Percentiles rank a stretch among this genome's conserved stretches.
Conservation (phyloP, 2,797 vertebrate species). For the Apogon hyalosoma region DNA sequence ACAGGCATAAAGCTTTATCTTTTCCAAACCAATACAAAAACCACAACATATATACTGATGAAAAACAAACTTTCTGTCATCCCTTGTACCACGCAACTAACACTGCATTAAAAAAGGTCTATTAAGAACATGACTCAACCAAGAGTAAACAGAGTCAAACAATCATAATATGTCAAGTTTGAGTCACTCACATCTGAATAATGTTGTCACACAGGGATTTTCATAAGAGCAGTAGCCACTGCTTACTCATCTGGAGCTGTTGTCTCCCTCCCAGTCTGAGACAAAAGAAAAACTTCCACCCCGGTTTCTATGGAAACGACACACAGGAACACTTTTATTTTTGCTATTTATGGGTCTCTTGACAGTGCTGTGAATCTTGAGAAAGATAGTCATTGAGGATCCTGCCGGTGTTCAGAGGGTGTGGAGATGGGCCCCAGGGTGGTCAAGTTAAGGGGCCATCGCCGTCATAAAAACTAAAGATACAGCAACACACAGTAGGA, state of each 20-base stretch:
- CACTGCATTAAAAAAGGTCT: not conserved
- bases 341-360: slow-evolving; percentile 73
- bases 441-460: slow-evolving; percentile 20
- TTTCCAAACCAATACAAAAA: no score
- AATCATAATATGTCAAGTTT: slow-evolving; percentile 16
- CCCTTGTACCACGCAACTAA: not conserved
- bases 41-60: no score
- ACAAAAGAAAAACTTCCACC: slow-evolving; percentile 72
- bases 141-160: not conserved
- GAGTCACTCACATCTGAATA: slow-evolving; percentile 21
- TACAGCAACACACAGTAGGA: not conserved
- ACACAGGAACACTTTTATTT: slow-evolving; percentile 56
- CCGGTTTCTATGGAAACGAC: slow-evolving; percentile 80
- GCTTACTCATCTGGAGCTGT: slow-evolving; percentile 53
- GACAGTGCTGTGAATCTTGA: slow-evolving; percentile 61
- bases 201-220: slow-evolving; percentile 29
- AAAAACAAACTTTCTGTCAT: no score
- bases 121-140: not conserved
- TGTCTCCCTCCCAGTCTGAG: slow-evolving; percentile 49
- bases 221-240: slow-evolving; percentile 44
- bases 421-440: not conserved
- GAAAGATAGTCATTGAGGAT: slow-evolving; percentile 53
- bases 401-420: slow-evolving; percentile 22
- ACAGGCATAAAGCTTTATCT: no score
- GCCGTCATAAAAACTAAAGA: slow-evolving; percentile 17